Percentiles rank a stretch among this genome's conserved stretches.
Conservation (phyloP, 1,140 invertebrate genomes). For the Heliconius eleuchia region DNA sequence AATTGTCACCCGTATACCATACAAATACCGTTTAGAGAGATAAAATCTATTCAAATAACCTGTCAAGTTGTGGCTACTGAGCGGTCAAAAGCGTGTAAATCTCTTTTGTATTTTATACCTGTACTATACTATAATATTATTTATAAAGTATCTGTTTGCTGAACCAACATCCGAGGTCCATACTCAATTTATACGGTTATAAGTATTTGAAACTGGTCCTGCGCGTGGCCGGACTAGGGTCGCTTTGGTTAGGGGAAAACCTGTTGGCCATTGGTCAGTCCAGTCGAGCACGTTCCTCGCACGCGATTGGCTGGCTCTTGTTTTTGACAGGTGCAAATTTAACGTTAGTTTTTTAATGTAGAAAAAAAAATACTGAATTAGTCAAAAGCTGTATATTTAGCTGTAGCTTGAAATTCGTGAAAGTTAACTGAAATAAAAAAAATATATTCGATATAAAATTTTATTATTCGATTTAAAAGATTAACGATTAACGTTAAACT, state of each 20-base stretch:
- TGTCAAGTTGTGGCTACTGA: conserved; percentile 65
- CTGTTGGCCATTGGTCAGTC: conserved; percentile 66
- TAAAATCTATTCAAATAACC: conserved; percentile 61
- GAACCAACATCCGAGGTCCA: conserved; percentile 73
- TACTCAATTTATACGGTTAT: conserved; percentile 54
- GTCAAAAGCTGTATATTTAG: too few relatives aligned
- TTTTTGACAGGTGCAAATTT: conserved; percentile 57
- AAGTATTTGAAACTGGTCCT: conserved; percentile 29
- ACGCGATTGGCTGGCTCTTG: conserved; percentile 45
- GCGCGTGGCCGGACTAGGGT: conserved; percentile 30
- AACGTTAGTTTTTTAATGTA: not conserved
- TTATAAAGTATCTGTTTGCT: conserved; percentile 61
- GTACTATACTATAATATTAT: conserved; percentile 41
- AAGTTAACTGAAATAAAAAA: too few relatives aligned
- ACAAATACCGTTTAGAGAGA: conserved; percentile 60
- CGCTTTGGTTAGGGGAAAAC: conserved; percentile 43
- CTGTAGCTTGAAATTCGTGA: too few relatives aligned
- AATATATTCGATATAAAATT: too few relatives aligned
- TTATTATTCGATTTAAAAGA: too few relatives aligned
- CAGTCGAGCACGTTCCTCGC: conserved; percentile 26
- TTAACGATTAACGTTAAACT: too few relatives aligned
- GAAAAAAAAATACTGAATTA: too few relatives aligned
- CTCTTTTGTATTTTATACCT: conserved; percentile 60
- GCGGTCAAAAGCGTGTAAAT: conserved; percentile 71
- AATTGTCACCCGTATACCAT: conserved; percentile 48